These are phyloP conservation scores for Electrona antarctica DNA, from an alignment of 2,113 vertebrate genomes.

Conservation along the genomic window DNA sequence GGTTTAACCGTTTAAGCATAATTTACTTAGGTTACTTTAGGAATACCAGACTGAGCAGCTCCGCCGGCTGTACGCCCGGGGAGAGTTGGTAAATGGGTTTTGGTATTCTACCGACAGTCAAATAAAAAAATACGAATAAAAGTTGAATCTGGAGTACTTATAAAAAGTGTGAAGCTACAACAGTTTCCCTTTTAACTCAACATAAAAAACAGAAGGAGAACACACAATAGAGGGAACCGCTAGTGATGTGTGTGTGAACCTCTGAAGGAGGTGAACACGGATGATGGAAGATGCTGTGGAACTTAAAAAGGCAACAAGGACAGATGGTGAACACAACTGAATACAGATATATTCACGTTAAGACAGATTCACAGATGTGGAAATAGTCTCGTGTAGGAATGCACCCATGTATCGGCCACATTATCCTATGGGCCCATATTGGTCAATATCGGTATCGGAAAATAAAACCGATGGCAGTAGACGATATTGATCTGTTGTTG, in stretches of 20 bases:
- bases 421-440: too few relatives aligned
- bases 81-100: too few relatives aligned
- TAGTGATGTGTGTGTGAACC: slow-evolving; percentile 21
- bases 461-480: too few relatives aligned
- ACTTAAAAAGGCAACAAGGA: slow-evolving; percentile 30
- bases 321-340: slow-evolving; percentile 38
- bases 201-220: slow-evolving; percentile 58
- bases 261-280: slow-evolving; percentile 27
- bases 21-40: too few relatives aligned
- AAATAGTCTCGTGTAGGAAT: background rate
- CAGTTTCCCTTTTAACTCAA: slow-evolving; percentile 79
- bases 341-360: slow-evolving; percentile 36
- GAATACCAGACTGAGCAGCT: too few relatives aligned
- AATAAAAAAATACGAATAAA: background rate
- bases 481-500: too few relatives aligned
- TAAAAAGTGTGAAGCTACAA: slow-evolving; percentile 65
- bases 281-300: slow-evolving; percentile 30
- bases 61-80: too few relatives aligned
- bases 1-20: too few relatives aligned
- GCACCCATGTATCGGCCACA: too few relatives aligned
- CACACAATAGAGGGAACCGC: slow-evolving; percentile 24
- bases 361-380: background rate
- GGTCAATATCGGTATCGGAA: too few relatives aligned
- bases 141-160: background rate
- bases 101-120: slow-evolving; percentile 10